Base-by-base conservation (phyloP, 2,113 vertebrate species). In the Sterna hirundo region DNA sequence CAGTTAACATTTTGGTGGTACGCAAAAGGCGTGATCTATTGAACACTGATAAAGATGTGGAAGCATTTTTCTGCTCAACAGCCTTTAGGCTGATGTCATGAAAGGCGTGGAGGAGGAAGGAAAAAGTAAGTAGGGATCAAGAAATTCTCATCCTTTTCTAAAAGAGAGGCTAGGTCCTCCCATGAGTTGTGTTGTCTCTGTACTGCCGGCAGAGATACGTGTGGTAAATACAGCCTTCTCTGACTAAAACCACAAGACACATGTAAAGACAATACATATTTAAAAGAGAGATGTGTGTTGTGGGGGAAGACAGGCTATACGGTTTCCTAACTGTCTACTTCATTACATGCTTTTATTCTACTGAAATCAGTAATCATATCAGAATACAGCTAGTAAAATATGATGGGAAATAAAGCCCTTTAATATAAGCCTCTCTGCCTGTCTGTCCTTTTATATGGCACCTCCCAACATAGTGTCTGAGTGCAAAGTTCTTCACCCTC, bases 401-500 rank as follows among this genome's bases (percentile, higher is more conserved):
- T 10, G 57, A 55, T n/a, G 65, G 57, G 72, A 84, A 90, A 72
- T 84, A 58, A 81, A 65, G 20, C 34, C 79, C 76, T 93, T 92
- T 86, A 66, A 47, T 51, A 32, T 34, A 46, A 82, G 5, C 65
- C 72, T 78, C 83, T 94, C 65, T 94, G 60, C 83, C 64, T 92
- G 88, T 81, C 80, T 95, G 55, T 93, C 96, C 90, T 90, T 96
- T 96, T 61, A 61, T 69, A 84, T 87, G 80, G 65, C 92, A 93
- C 92, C 92, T 96, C 95, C 87, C 78, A 83, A 20, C 83, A 76
- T 58, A 80, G 88, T 57, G 83, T 44, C 93, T 87, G 89, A 95
- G 93, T 90, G 96, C 84, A 94, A 93, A 94, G 94, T 80, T 97
- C 91, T 55, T 96, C 82, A 60, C 93, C 84, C 46, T 91, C 64